Evolutionary conservation across 2,888 invertebrate species (phyloP), one percentile per base, ranked within the genome.

Genomic region (Pseudoips prasinana): DNA sequence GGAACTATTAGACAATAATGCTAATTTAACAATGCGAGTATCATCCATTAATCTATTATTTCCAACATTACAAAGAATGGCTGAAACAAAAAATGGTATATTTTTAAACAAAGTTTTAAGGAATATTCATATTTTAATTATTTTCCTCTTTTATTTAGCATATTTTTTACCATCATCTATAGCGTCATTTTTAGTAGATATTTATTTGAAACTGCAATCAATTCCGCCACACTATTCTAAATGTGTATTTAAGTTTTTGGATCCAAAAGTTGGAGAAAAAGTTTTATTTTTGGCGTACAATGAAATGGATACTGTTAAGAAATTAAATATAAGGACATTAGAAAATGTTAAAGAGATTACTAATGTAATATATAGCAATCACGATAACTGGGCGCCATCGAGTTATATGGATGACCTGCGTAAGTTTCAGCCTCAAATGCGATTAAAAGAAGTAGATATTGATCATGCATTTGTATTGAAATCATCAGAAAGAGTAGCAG

Each of bases 31-130:
- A 57, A 59, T 80, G 14, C 89, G 89, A 55, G 69, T 94, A 19
- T 74, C 84, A n/a, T 92, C 92, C 49, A 89, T 92, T 40, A 94
- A 94, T 74, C 79, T 97, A 46, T 77, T 98, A 1, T 97, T 97
- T 78, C 98, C 98, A 1, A 95, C 97, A 0, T 81, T 98, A 23
- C 96, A 98, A 78, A 88, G 92, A 53, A 95, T 98, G 93, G 92
- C 92, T 2, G 88, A 90, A 29, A 92, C 94, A 7, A 92, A 90
- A 9, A 95, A 94, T 74, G 98, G 97, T 7, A 88, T 83, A 66
- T 84, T 91, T 56, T 72, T 95, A n/a, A 93, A 91, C 29, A 91
- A 90, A 34, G 61, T 92, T 35, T 81, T 93, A 17, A 82, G 91
- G 61, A 73, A 45, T 22, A 33, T 77, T 2, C 67, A 80, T 55